Evolutionary conservation across 2,797 vertebrate species (phyloP), one percentile per base, ranked within the genome.

Genomic region (Petrocephalus schoutedeni): DNA sequence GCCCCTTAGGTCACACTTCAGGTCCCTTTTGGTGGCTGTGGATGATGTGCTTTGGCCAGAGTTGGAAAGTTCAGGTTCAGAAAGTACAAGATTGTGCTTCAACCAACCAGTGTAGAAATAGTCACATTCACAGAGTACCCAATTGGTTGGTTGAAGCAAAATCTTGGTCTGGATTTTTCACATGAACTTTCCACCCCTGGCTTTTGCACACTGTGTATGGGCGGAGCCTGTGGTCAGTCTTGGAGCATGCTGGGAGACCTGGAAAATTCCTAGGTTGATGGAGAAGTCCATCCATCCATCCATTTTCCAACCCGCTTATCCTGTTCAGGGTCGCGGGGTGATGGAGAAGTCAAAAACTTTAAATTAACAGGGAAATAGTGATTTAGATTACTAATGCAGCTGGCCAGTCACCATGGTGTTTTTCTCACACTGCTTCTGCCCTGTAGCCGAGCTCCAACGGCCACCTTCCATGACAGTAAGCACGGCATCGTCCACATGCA

Each of bases 401-500:
- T 32, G 10, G 10, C 10, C 64, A 36, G 28, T 6, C 12, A 4
- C 23, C 36, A 8, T 77, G 28, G 71, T 61, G 19, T 19, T 77
- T 45, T n/a, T 77, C 32, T 45, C 16, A 41, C 14, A 16, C 71
- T n/a, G 36, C 71, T 77, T 77, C 36, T 77, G 82, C 1, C 10
- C 2, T 53, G 9, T 89, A 99, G 98, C 58, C 96, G 98, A 2
- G 98, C 98, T 0, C 98, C 98, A 88, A 99, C 97, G 0, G 98
- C 98, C 5, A 98, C 97, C 88, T 99, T 99, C 94, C 98, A 99
- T 0, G 97, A 99, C 94, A 98, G 97, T 88, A 99, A 99, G 91
- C 98, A 99, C 93, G 95, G 95, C 91, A 94, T 99, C 0, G 95
- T 98, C 89, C 96, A 98, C 0, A 96, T 99, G 92, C 97, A 99